Base-by-base conservation (phyloP, 2,797 vertebrate genomes). In the Podarcis lilfordi region DNA sequence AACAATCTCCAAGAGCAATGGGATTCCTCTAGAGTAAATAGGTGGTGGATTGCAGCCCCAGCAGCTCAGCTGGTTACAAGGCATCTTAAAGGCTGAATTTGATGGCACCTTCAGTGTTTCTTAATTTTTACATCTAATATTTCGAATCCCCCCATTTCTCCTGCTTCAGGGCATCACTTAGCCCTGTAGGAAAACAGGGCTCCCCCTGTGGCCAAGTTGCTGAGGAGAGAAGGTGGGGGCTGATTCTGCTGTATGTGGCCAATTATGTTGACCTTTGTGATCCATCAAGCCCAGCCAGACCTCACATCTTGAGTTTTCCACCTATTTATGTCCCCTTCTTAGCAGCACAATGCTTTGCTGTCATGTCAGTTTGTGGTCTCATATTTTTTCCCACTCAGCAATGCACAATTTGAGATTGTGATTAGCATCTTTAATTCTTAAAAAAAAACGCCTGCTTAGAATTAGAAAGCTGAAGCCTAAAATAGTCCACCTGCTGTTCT, bases 221-320 rank as follows among this genome's bases (percentile, higher is more conserved):
- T 89, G 83, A 87, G 94, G 90, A 94, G 94, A 94, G 95, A 95
- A 93, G 29, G 43, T 92, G 86, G 93, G 95, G 96, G 93, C 94
- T 97, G 97, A 97, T 97, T 97, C 97, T 96, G 92, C 97, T 96
- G 93, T 96, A 96, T 97, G 97, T 96, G 97, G 96, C 96, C 97
- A 97, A 97, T 97, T 97, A 97, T 94, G 90, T 95, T 97, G 97
- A 97, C 97, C 96, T 97, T 97, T 97, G 93, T 97, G 96, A 97
- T 96, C 94, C 92, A 96, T 95, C 93, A 86, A 94, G 95, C 94
- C 88, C 79, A 92, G 95, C 95, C 89, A 93, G 95, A 95, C 93
- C 95, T 93, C 95, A 95, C 96, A 97, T 96, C 94, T 96, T 1
- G 7, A 95, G 94, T 95, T 95, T 96, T 95, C 94, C 96, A 96